phyloP scores from a whole-genome alignment of 2,113 vertebrate genomes.

The Dicrurus megarhynchus region DNA sequence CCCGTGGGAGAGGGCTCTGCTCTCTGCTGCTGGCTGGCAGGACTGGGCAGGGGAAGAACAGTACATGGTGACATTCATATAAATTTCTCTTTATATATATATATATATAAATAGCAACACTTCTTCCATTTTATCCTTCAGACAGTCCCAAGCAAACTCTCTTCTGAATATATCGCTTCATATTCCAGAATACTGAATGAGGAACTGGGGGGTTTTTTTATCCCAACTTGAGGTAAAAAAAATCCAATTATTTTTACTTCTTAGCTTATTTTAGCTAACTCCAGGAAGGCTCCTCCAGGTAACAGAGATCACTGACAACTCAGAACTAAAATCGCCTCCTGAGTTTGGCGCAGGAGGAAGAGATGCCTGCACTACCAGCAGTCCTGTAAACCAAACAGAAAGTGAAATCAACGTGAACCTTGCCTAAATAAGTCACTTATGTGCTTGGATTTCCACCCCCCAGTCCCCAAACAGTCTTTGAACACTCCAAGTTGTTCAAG shows the following conservation, averaged over 20 bases:
- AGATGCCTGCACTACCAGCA: not conserved
- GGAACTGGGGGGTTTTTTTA: not conserved
- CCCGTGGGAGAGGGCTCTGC: not conserved
- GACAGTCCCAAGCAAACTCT: not conserved
- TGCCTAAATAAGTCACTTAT: slow-evolving; percentile 17
- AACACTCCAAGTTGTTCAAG: slow-evolving; percentile 7
- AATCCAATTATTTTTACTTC: not conserved
- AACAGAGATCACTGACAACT: not conserved
- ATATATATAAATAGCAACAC: not conserved
- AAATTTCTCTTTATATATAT: not conserved
- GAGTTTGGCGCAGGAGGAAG: not conserved
- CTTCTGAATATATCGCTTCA: not conserved
- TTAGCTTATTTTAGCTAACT: not conserved
- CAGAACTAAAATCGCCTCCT: not conserved
- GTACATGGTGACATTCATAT: not conserved
- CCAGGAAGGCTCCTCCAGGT: not conserved
- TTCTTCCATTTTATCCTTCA: not conserved
- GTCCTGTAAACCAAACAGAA: slow-evolving; percentile 11
- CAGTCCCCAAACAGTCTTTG: not conserved
- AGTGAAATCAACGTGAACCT: slow-evolving; percentile 19
- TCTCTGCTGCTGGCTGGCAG: not conserved
- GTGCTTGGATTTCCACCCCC: not conserved
- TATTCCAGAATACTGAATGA: not conserved
- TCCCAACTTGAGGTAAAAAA: not conserved
- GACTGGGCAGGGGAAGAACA: not conserved